Conservation (phyloP, 2,113 vertebrate genomes). For the Rallus limicola region DNA sequence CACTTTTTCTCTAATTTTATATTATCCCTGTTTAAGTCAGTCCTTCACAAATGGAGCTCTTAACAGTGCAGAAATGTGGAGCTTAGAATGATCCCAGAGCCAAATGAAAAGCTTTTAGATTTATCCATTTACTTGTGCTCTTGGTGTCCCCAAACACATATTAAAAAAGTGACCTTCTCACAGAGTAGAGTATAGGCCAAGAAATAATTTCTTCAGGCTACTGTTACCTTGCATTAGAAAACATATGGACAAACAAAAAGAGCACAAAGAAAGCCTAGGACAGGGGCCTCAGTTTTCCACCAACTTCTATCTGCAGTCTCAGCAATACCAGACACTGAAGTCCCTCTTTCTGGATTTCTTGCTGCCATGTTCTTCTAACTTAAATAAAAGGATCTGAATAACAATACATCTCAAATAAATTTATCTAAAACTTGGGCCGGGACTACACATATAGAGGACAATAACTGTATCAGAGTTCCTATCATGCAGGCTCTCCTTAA, state of each 20-base stretch:
- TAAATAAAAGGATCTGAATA: neutral
- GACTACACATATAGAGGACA: neutral
- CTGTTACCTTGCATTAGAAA: neutral
- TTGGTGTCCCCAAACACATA: neutral
- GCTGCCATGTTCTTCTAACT: neutral
- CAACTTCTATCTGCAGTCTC: neutral
- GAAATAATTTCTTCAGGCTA: neutral
- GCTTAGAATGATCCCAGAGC: neutral
- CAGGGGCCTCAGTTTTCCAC: neutral
- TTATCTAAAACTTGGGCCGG: neutral
- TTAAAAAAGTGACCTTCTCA: neutral
- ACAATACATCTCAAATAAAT: neutral
- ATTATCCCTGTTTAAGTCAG: neutral
- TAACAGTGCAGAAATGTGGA: neutral
- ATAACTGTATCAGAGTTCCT: neutral
- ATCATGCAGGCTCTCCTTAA: neutral
- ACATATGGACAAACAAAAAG: neutral
- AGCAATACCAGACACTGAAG: neutral
- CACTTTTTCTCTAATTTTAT: neutral
- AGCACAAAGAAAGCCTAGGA: neutral
- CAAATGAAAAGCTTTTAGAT: neutral
- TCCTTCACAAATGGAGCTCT: neutral
- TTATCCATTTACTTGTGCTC: neutral
- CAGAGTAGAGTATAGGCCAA: neutral
- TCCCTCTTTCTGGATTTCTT: neutral